phyloP scores from a whole-genome alignment of 2,888 invertebrate species.

The Azorinus chamasolen region DNA sequence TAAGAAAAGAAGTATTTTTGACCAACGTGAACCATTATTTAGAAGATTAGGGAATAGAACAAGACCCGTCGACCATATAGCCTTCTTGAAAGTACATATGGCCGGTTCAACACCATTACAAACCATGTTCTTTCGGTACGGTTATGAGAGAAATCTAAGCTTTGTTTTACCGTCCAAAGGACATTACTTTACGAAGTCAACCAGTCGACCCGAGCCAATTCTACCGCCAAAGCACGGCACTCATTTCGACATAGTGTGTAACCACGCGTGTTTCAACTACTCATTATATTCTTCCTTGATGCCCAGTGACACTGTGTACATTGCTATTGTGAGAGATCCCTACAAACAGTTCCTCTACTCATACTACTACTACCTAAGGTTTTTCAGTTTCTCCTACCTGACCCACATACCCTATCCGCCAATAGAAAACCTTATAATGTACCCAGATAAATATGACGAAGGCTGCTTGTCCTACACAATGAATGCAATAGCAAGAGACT shows the following conservation, averaged over 20 bases:
- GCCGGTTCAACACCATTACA: slow-evolving; percentile 18
- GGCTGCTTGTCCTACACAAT: slow-evolving; percentile 7
- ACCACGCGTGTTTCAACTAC: slow-evolving; percentile 19
- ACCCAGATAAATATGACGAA: slow-evolving; percentile 11
- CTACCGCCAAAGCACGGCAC: slow-evolving; percentile 2
- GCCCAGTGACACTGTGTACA: slow-evolving; percentile 18
- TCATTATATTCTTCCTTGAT: slow-evolving; percentile 12
- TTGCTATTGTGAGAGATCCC: slow-evolving; percentile 11
- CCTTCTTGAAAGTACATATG: slow-evolving; percentile 12
- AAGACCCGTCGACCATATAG: neutral
- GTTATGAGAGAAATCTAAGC: neutral
- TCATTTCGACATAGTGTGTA: slow-evolving; percentile 18
- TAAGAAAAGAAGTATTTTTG: no score
- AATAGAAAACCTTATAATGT: slow-evolving; percentile 7
- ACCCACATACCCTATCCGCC: slow-evolving; percentile 3
- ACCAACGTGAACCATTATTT: no score
- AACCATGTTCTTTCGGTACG: slow-evolving; percentile 13
- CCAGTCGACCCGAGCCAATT: neutral
- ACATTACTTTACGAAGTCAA: slow-evolving; percentile 12
- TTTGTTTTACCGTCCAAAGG: slow-evolving; percentile 8
- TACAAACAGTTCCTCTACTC: slow-evolving; percentile 15
- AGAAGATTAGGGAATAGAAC: no score
- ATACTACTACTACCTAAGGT: slow-evolving; percentile 3
- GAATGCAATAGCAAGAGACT: slow-evolving; percentile 24
- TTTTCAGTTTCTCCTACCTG: slow-evolving; percentile 2